Base-by-base conservation (phyloP, 30 jellyfish, hydroid and myxozoan genomes). In the Hydractinia symbiolongicarpus region DNA sequence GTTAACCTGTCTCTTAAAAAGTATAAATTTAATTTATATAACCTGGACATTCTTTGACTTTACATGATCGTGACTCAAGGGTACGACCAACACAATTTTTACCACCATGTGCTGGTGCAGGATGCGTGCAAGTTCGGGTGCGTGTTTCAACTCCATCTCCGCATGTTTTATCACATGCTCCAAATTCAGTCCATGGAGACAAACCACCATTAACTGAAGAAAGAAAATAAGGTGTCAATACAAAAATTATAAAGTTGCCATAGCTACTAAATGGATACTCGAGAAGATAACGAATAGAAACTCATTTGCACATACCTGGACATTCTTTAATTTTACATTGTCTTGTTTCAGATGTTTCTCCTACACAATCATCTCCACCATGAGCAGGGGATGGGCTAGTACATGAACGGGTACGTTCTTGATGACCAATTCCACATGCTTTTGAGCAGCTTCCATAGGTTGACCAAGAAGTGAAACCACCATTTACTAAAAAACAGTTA, bases 41-140 rank as follows among this genome's bases (percentile, higher is more conserved):
- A 84, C 95, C 95, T 79, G 95, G 96, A 62, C 96, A 84, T 15
- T 66, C 80, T 6, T 68, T 53, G 54, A 76, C 72, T 60, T 84
- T 84, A 44, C 96, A 89, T 8, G 82, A 20, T 30, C 61, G 84
- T 8, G 79, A n/a, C 19, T 79, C 82, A 8, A 0, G 20, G 10
- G 70, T 50, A 17, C 66, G 40, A 10, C 96, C 96, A 17, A 17
- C 53, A 68, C 96, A 89, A 1, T 81, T 7, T 64, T 64, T 64
- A 2, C 74, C 74, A 64, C 74, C 74, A 64, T 64, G 74, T 7
- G 74, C 93, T 6, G 72, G 64, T 20, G 94, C 96, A 19, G 96
- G 96, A 16, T 89, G 84, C 53, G 83, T 89, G 55, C 96, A 89
- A 11, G 88, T 61, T 53, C 96, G 88, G 8, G 83, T 78, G 64